These are phyloP conservation scores for Lepidocolaptes lacrymiger DNA, from an alignment of 2,797 vertebrate species.

Conservation along the genomic window DNA sequence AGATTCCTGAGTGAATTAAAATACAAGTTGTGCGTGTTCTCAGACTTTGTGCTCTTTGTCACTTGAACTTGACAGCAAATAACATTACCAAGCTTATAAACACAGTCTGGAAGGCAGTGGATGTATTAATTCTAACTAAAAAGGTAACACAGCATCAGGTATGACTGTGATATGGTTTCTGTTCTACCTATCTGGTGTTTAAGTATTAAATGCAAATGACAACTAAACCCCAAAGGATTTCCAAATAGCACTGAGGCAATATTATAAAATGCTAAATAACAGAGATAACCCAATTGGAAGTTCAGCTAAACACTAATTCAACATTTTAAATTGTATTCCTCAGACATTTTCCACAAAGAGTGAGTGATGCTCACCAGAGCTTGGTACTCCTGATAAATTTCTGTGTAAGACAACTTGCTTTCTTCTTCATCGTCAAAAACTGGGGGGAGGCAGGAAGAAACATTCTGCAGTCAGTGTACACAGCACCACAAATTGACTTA, in stretches of 20 bases:
- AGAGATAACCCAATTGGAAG: background rate
- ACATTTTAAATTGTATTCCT: background rate
- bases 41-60: background rate
- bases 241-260: background rate
- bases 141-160: background rate
- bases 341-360: background rate
- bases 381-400: slow-evolving; percentile 97
- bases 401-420: slow-evolving; percentile 95
- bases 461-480: background rate
- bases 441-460: slow-evolving; percentile 63
- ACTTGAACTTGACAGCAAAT: background rate
- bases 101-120: background rate
- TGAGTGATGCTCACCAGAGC: slow-evolving; percentile 86
- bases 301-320: background rate
- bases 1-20: background rate
- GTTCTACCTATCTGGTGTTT: background rate
- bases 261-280: background rate
- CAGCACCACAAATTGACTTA: background rate
- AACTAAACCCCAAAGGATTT: background rate
- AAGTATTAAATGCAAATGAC: background rate
- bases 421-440: slow-evolving; percentile 99
- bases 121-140: background rate
- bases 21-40: background rate
- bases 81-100: background rate
- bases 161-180: background rate